phyloP scores from a whole-genome alignment of 1,140 invertebrate species.

The Tetranychus cinnabarinus region DNA sequence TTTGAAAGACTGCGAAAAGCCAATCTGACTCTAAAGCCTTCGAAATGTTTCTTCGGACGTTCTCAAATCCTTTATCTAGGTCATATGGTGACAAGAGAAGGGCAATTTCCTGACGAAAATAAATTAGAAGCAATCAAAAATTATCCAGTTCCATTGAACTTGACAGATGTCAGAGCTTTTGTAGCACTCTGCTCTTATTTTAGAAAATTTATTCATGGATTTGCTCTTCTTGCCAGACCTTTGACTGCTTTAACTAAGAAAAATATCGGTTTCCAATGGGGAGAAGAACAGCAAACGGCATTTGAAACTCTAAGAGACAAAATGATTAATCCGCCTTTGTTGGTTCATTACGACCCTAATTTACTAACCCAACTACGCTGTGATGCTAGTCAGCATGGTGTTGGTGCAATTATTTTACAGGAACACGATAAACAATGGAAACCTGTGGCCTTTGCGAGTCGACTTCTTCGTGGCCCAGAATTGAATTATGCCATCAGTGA shows the following conservation, averaged over 20 bases:
- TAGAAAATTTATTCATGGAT: conserved; percentile 13
- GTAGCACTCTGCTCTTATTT: conserved; percentile 8
- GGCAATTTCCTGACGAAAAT: background rate
- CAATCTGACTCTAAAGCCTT: background rate
- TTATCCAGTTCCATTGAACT: conserved; percentile 5
- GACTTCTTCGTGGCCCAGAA: background rate
- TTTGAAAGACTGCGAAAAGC: background rate
- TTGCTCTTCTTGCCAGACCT: conserved; percentile 15
- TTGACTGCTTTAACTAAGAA: background rate
- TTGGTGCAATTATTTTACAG: too few species aligned
- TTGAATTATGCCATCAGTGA: background rate
- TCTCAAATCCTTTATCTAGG: background rate
- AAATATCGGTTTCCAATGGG: background rate
- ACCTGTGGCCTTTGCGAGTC: too few species aligned
- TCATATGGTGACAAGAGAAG: background rate
- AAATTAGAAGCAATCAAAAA: conserved; percentile 5
- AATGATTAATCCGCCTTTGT: background rate
- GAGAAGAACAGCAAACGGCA: background rate
- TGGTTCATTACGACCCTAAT: conserved; percentile 1
- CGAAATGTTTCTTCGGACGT: background rate
- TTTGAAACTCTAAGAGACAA: background rate
- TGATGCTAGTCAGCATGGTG: too few species aligned
- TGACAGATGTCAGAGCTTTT: conserved; percentile 4
- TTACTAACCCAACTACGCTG: too few species aligned
- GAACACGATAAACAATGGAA: too few species aligned